Percentiles rank a stretch among this genome's conserved stretches.
Conservation (phyloP, 2,113 vertebrate genomes). For the Sylvia atricapilla region DNA sequence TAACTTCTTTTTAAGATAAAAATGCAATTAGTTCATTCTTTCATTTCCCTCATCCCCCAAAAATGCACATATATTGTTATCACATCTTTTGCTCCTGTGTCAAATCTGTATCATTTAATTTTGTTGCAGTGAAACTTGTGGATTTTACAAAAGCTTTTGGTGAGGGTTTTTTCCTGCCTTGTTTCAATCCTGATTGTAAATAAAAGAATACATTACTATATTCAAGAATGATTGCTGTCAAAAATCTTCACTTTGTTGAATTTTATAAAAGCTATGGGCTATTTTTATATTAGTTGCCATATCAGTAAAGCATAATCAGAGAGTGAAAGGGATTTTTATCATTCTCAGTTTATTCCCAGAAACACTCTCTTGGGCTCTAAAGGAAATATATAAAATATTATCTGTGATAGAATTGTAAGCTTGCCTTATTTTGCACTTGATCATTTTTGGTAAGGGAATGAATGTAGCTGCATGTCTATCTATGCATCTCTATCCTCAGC, state of each 20-base stretch:
- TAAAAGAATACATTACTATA: constrained; percentile 4
- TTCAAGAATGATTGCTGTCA: neutral
- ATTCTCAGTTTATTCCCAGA: constrained; percentile 20
- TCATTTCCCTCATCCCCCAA: neutral
- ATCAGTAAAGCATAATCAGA: constrained; percentile 41
- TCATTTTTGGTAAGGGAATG: constrained; percentile 2
- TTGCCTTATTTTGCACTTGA: constrained; percentile 17
- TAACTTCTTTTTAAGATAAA: constrained; percentile 71
- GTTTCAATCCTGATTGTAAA: neutral
- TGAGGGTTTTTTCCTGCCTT: neutral
- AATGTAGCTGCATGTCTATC: neutral
- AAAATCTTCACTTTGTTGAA: neutral
- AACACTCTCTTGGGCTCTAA: neutral
- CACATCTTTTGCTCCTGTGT: neutral
- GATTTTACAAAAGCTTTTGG: neutral
- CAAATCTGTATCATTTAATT: constrained; percentile 37
- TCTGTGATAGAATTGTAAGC: neutral
- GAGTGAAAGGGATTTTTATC: constrained; percentile 26
- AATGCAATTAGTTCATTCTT: constrained; percentile 68
- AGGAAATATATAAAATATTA: neutral
- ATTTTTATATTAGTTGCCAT: constrained; percentile 16
- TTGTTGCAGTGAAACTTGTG: neutral
- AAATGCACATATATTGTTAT: constrained; percentile 35
- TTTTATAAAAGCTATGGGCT: constrained; percentile 8
- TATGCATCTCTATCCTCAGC: neutral